phyloP scores from a whole-genome alignment of 2,888 invertebrate genomes.

The Andrena bucephala region DNA sequence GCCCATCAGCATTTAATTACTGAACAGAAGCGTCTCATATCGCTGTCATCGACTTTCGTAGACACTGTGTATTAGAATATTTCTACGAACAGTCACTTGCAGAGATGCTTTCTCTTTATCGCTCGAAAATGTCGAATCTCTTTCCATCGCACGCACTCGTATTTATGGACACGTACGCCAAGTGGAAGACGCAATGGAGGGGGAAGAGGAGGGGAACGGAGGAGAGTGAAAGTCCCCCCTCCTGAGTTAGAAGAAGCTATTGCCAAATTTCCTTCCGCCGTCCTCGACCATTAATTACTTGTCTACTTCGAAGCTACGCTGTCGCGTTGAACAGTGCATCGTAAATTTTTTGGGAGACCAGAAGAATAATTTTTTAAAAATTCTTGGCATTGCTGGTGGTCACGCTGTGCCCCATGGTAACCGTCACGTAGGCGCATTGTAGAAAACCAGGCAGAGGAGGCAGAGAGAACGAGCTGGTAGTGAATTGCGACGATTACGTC shows the following conservation, averaged over 20 bases:
- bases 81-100: too few relatives aligned
- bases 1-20: too few relatives aligned
- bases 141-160: background rate
- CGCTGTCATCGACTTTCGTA: too few relatives aligned
- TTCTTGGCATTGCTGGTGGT: background rate
- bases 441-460: constrained; percentile 3
- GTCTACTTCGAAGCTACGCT: background rate
- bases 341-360: background rate
- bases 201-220: background rate
- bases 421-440: constrained; percentile 11
- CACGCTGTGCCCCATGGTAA: background rate
- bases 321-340: background rate
- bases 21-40: too few relatives aligned
- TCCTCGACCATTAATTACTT: background rate
- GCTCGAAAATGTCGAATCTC: background rate
- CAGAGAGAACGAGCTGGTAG: constrained; percentile 15
- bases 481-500: constrained; percentile 64
- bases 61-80: too few relatives aligned
- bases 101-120: background rate
- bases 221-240: constrained; percentile 15
- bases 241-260: background rate
- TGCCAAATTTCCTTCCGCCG: constrained; percentile 1
- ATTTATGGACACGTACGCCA: background rate
- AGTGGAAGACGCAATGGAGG: background rate
- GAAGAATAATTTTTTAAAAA: constrained; percentile 1